Evolutionary conservation across 2,888 invertebrate genomes (phyloP).

Genomic region (Hydrotaea diabolus): DNA sequence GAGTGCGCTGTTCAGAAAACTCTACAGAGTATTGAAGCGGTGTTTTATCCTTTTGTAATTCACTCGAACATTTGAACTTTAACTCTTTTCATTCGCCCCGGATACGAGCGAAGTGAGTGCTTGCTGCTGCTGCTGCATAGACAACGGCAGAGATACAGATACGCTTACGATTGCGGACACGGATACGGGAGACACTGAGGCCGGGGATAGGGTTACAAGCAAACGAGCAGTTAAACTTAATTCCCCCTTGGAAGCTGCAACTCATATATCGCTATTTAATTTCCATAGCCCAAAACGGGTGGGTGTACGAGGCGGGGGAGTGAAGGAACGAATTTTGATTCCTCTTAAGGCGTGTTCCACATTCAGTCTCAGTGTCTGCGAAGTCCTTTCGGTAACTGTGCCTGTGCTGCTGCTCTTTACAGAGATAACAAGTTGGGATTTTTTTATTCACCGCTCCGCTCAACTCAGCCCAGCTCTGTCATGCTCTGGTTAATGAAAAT

Average conservation of each 20-base stretch:
- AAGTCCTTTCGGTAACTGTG: background rate
- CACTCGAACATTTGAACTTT: constrained; percentile 34
- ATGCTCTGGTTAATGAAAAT: constrained; percentile 15
- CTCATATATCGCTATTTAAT: constrained; percentile 59
- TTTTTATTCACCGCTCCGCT: background rate
- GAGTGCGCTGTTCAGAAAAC: too few species aligned
- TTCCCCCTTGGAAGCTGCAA: constrained; percentile 45
- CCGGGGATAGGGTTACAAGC: constrained; percentile 49
- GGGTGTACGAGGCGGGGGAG: too few species aligned
- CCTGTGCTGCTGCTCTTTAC: background rate
- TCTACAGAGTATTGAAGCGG: constrained; percentile 27
- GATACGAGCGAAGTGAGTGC: background rate
- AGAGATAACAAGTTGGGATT: constrained; percentile 22
- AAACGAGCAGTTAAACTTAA: constrained; percentile 49
- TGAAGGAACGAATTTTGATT: constrained; percentile 43
- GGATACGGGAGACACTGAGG: background rate
- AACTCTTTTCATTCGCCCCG: constrained; percentile 29
- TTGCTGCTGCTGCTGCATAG: background rate
- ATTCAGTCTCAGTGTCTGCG: background rate
- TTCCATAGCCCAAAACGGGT: constrained; percentile 47
- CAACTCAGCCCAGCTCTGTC: background rate
- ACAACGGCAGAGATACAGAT: background rate
- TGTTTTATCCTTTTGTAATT: constrained; percentile 32
- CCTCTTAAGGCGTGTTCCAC: constrained; percentile 20
- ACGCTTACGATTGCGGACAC: background rate